Evolutionary conservation across 1,140 invertebrate genomes (phyloP), one percentile per base, ranked within the genome.

Genomic region (Drosophila nasuta): DNA sequence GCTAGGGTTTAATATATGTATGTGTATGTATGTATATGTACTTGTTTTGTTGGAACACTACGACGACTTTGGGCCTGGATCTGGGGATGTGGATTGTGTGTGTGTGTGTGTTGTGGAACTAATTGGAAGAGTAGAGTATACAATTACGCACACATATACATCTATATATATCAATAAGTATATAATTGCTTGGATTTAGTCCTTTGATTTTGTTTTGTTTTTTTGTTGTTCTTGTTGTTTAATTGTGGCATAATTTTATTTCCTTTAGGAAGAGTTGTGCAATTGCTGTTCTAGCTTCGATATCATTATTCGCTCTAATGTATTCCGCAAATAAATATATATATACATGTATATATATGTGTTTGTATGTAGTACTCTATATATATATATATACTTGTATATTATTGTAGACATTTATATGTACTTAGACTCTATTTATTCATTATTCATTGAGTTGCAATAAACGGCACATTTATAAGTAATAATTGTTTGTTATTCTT

Each of bases 391-490:
- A 45, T 79, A 64, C 4, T 74, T 88, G 77, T 83, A 82, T 88
- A 72, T 87, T 82, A 82, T 83, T 78, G 81, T 88, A 89, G 80
- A 88, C 85, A 88, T 88, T 70, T 82, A 87, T 87, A 38, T 52
- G 35, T 76, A 54, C 69, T 73, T 77, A 73, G 33, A 35, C 13
- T 57, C 46, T 13, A 25, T 30, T 30, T 33, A 49, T 35, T 51
- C 52, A 54, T 43, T 70, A 58, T 69, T 66, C 51, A 77, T 77
- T 77, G 62, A 77, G 75, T 77, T 77, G 62, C 74, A 68, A 65
- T 74, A 81, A 88, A 89, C 85, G 85, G 83, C 85, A 88, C 85
- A 88, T 89, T 88, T 89, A 89, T 88, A 89, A 89, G 83, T 87
- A 83, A 87, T 87, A 86, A 86, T 70, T 72, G 79, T 77, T 81